phyloP scores from a whole-genome alignment of 2,113 vertebrate species.

The Poeciliopsis turrubarensis region DNA sequence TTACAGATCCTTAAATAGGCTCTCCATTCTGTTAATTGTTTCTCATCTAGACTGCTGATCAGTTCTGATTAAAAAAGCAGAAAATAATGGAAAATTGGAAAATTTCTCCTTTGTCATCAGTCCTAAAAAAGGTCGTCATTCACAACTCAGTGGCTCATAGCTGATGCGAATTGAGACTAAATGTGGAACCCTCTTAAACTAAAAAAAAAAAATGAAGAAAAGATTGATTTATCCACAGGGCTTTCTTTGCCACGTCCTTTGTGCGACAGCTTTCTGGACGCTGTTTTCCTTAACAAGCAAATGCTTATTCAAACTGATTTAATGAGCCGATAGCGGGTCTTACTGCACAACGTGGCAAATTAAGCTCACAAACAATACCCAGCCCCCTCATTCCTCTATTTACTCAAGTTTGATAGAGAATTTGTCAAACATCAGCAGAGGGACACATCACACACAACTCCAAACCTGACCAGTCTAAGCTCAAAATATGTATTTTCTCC shows the following conservation, averaged over 20 bases:
- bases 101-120: background rate
- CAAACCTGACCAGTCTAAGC: conserved; percentile 37
- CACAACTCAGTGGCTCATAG: conserved; percentile 7
- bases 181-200: background rate
- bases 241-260: conserved; percentile 29
- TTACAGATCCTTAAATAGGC: conserved; percentile 23
- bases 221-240: conserved; percentile 27
- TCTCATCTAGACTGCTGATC: conserved; percentile 17
- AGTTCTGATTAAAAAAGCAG: conserved; percentile 11
- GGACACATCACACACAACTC: conserved; percentile 36
- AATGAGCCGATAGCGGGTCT: conserved; percentile 41
- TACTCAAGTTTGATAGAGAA: conserved; percentile 32
- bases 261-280: conserved; percentile 8
- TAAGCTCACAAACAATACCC: background rate
- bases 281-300: conserved; percentile 58
- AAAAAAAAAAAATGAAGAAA: conserved; percentile 1
- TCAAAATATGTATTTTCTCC: conserved; percentile 20
- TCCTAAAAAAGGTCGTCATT: conserved; percentile 17
- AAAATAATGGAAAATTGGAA: conserved; percentile 11
- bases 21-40: conserved; percentile 33
- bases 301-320: conserved; percentile 52
- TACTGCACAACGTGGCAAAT: conserved; percentile 20
- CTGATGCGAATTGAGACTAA: background rate
- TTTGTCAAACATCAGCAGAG: conserved; percentile 44
- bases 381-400: conserved; percentile 21